Base-by-base conservation (phyloP, 1,140 invertebrate genomes). In the Ectropis grisescens region DNA sequence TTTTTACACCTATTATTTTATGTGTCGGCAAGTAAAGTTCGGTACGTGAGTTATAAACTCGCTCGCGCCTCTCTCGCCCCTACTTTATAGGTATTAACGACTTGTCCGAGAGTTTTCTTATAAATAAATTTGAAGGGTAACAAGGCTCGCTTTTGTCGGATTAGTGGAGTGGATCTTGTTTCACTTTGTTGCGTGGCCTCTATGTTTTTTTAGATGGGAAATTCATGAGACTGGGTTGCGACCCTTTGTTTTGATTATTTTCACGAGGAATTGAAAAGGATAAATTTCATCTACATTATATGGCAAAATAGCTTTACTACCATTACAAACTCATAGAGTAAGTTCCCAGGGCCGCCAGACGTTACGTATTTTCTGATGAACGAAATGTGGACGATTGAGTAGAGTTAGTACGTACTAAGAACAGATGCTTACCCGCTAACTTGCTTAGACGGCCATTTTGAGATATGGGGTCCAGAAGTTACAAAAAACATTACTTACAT, bases 1-100 rank as follows among this genome's bases (percentile, higher is more conserved):
- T 81, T 78, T 81, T 81, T 81, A 78, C 72, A 81, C 76, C 76
- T 81, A 81, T 81, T 81, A 81, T 81, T 78, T 81, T 81, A 81
- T 81, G 72, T 81, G 76, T 78, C 76, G 71, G 76, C 76, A 58
- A 76, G 76, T 78, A 81, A 78, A 81, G 76, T 81, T 81, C 71
- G 72, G 72, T 76, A 81, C 76, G 76, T 81, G 76, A 81, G 76
- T 79, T 81, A 81, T 81, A 81, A 81, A 81, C 71, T 75, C 75
- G 65, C 76, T 69, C 66, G 69, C 59, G 71, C 66, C 69, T 72
- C 68, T 75, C 71, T 75, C 69, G 74, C 71, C 74, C 71, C 74
- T 81, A 78, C 76, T 81, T 79, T 81, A 81, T 81, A 79, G 71
- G 76, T 81, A 81, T 81, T 81, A 81, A 81, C 76, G 76, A 78